phyloP scores from a whole-genome alignment of 2,797 vertebrate genomes.

The Gymnodraco acuticeps region DNA sequence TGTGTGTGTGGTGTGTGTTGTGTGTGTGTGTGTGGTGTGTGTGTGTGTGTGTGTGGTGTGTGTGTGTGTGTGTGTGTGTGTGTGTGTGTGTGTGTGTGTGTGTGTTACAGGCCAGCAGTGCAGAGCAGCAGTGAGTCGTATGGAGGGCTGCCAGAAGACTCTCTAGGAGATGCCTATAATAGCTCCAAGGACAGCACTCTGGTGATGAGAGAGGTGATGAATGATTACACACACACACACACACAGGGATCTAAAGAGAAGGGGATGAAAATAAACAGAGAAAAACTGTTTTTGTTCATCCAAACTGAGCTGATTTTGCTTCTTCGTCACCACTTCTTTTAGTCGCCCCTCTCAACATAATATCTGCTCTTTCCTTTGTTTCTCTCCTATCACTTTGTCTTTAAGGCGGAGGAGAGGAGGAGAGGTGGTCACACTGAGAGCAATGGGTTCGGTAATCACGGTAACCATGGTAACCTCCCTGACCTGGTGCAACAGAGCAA shows the following conservation, averaged over 20 bases:
- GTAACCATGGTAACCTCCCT: conserved; percentile 93
- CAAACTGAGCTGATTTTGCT: neutral
- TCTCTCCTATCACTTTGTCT: conserved; percentile 35
- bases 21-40: conserved; percentile 30
- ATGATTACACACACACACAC: neutral
- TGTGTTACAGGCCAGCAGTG: conserved; percentile 87
- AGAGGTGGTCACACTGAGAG: conserved; percentile 91
- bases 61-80: conserved; percentile 24
- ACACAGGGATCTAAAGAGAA: neutral
- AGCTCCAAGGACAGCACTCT: conserved; percentile 95
- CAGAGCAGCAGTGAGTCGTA: conserved; percentile 89
- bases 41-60: conserved; percentile 3
- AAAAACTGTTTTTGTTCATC: neutral
- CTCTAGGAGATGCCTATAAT: conserved; percentile 89
- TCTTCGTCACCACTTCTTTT: neutral
- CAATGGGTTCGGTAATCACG: conserved; percentile 91
- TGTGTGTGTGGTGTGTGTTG: conserved; percentile 17
- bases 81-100: conserved; percentile 28
- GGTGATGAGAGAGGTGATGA: conserved; percentile 93
- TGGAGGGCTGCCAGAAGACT: conserved; percentile 87
- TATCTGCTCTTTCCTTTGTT: neutral
- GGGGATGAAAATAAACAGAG: neutral
- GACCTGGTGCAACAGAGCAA: conserved; percentile 98
- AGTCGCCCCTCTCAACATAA: neutral
- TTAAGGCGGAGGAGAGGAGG: conserved; percentile 92